Evolutionary conservation across 2,888 invertebrate genomes (phyloP).

Genomic region (Machimus rusticus): DNA sequence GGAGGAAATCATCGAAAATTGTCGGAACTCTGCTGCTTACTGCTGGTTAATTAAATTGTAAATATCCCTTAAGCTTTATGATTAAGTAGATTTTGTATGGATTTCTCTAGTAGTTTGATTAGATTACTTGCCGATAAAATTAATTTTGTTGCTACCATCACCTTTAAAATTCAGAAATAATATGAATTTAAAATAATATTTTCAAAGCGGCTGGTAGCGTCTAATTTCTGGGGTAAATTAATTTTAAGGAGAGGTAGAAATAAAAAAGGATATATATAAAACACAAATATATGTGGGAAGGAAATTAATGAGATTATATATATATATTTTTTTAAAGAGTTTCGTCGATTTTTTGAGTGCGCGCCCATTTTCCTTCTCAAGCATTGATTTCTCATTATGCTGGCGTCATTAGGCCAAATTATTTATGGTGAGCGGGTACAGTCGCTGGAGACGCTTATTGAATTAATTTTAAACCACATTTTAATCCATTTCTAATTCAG

Average conservation of each 20-base stretch:
- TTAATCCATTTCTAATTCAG: not conserved
- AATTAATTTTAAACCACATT: not conserved
- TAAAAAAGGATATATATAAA: not conserved
- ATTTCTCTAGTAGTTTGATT: not conserved
- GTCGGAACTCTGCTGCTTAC: not conserved
- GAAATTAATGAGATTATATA: too few species aligned
- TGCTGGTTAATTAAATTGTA: not conserved
- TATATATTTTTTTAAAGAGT: too few species aligned
- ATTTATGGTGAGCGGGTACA: not conserved
- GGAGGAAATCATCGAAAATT: too few species aligned
- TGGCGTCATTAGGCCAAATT: slow-evolving; percentile 5
- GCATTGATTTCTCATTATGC: slow-evolving; percentile 32
- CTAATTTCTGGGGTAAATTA: not conserved
- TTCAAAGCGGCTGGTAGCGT: not conserved
- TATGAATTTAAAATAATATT: not conserved
- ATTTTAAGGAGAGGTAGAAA: not conserved
- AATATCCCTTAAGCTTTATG: not conserved
- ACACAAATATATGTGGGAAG: not conserved
- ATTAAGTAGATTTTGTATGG: not conserved
- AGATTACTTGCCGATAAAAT: not conserved
- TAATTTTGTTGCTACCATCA: not conserved
- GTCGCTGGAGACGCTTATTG: not conserved
- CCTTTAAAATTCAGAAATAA: not conserved
- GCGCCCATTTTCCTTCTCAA: slow-evolving; percentile 12
- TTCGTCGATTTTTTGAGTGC: not conserved